phyloP scores from a whole-genome alignment of 2,113 vertebrate genomes.

The Callipepla californica region DNA sequence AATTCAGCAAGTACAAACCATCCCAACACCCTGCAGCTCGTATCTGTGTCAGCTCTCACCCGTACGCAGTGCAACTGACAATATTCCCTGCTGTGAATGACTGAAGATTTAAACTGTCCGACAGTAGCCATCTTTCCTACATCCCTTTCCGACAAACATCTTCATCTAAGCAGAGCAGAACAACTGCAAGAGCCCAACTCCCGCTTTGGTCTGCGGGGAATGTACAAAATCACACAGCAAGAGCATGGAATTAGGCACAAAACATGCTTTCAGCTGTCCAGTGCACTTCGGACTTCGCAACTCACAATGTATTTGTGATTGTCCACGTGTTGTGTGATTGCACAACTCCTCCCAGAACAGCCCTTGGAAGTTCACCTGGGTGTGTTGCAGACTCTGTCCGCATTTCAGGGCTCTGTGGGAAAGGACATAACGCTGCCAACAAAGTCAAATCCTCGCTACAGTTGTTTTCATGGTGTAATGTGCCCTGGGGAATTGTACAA shows the following conservation, averaged over 20 bases:
- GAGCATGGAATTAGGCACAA: background rate
- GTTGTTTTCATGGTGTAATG: background rate
- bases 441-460: background rate
- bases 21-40: background rate
- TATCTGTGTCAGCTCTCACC: background rate
- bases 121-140: background rate
- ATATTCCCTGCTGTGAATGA: background rate
- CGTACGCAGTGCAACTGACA: background rate
- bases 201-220: background rate
- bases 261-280: background rate
- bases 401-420: background rate
- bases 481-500: background rate
- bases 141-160: background rate
- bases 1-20: background rate
- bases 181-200: rapidly evolving
- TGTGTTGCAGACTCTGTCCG: background rate
- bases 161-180: background rate
- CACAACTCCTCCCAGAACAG: background rate
- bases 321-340: background rate
- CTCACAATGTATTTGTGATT: background rate
- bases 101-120: background rate
- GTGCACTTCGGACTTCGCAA: background rate
- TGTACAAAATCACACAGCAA: background rate
- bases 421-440: background rate
- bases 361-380: background rate